These are phyloP conservation scores for Eupithecia vulgata DNA, from an alignment of 2,888 invertebrate species.

Conservation along the genomic window DNA sequence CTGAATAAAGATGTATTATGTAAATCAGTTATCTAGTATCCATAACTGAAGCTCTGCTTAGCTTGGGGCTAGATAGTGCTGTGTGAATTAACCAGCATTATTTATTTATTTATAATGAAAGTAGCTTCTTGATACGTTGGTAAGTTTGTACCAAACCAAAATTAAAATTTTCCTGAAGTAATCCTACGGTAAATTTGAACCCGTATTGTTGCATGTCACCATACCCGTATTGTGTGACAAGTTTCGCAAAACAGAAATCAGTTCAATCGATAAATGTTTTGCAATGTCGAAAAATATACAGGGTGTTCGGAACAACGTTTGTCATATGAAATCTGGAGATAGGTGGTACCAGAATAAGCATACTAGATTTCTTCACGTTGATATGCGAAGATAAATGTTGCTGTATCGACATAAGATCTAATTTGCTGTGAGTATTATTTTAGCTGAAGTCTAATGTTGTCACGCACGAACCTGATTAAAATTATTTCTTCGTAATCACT, in stretches of 20 bases:
- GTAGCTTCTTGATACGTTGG: not conserved
- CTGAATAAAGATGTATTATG: no score
- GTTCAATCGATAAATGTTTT: slow-evolving; percentile 35
- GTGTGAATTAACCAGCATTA: no score
- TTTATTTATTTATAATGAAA: not conserved
- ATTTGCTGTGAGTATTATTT: slow-evolving; percentile 71
- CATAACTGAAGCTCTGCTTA: no score
- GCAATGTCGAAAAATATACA: slow-evolving; percentile 27
- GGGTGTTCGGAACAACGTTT: no score
- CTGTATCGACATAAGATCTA: slow-evolving; percentile 76
- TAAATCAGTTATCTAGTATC: no score
- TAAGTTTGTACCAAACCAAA: not conserved
- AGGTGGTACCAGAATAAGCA: slow-evolving; percentile 94
- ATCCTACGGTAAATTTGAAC: not conserved
- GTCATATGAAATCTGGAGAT: no score
- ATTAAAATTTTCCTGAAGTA: not conserved
- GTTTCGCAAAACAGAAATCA: slow-evolving; percentile 41
- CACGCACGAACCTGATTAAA: slow-evolving; percentile 1
- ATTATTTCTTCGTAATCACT: not conserved
- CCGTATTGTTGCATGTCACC: not conserved
- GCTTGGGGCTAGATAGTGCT: no score
- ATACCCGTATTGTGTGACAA: slow-evolving; percentile 34
- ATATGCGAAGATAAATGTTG: slow-evolving; percentile 85
- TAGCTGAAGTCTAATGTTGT: not conserved
- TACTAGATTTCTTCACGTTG: slow-evolving; percentile 91